Base-by-base conservation (phyloP, 2,113 vertebrate genomes). In the Sinocyclocheilus maitianheensis region DNA sequence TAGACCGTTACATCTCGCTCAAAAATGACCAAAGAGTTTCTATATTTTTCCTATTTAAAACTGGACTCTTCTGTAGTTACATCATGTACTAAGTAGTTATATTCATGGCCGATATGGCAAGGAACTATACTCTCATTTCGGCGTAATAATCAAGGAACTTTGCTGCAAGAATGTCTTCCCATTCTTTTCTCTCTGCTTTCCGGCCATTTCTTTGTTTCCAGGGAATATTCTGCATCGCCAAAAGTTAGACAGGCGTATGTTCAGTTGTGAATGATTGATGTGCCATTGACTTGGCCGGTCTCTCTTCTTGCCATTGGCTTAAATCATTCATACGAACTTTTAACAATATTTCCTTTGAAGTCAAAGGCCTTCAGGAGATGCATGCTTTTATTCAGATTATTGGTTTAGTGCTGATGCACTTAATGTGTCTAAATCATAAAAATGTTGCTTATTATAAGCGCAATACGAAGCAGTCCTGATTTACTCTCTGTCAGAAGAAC, bases 291-390 rank as follows among this genome's bases (percentile, higher is more conserved):
- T 84, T 63, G 51, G 60, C 58, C 83, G 22, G n/a, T 74, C 65
- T 85, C 24, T 55, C 1, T 13, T 55, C 81, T 48, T 69, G 60
- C 79, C 67, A 76, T 51, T 26, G 11, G 65, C 58, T 77, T 84
- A 71, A 85, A 87, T 87, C 37, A 86, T 86, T 84, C 34, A 86
- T 65, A 62, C 63, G 46, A 48, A 75, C 51, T 60, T 40, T 79
- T 76, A 48, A 80, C 16, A 1, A 83, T 87, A 60, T 81, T 34
- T 85, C 43, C 14, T 37, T 43, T 24, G 20, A 85, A 79, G 77
- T 79, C 77, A 1, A 37, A 79, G 62, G 37, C 53, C 80, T 63
- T 83, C 77, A 76, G 81, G 69, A 71, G 51, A 79, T 2, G 34
- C 1, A 2, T 71, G 40, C 65, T 63, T 83, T 65, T 43, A 26